Conservation (phyloP, 2,888 invertebrate genomes). For the Protula sp. region DNA sequence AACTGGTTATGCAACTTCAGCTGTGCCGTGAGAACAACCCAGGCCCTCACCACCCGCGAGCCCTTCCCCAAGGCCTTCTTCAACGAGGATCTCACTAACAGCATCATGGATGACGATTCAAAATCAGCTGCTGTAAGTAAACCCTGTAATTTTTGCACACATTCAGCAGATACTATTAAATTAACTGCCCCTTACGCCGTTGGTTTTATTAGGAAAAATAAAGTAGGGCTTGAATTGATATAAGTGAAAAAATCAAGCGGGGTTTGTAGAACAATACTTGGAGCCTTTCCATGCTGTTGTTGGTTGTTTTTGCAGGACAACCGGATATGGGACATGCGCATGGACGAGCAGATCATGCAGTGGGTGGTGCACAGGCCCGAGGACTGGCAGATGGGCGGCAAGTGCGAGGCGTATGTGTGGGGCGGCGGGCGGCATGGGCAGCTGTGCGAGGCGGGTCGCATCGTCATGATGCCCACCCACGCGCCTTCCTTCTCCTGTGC, state of each 20-base stretch:
- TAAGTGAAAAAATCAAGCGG: no score
- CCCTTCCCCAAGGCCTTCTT: conserved; percentile 22
- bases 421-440: conserved; percentile 65
- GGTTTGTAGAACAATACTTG: no score
- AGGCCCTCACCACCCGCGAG: conserved; percentile 57
- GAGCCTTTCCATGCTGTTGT: no score
- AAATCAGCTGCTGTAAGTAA: neutral
- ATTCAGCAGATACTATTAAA: no score
- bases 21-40: conserved; percentile 59
- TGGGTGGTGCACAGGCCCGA: conserved; percentile 63
- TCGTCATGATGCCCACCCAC: conserved; percentile 35
- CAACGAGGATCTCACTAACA: no score
- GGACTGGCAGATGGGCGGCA: conserved; percentile 65
- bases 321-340: conserved; percentile 58
- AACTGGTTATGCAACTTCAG: conserved; percentile 61
- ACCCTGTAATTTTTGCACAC: no score
- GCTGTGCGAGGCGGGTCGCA: conserved; percentile 59
- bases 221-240: no score
- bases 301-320: neutral
- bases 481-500: conserved; percentile 43
- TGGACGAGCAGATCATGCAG: conserved; percentile 62
- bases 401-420: conserved; percentile 62
- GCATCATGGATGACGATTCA: conserved; percentile 32
- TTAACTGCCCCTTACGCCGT: no score
- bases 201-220: no score